Evolutionary conservation across 1,140 invertebrate genomes (phyloP).

Genomic region (Theocolax elegans): DNA sequence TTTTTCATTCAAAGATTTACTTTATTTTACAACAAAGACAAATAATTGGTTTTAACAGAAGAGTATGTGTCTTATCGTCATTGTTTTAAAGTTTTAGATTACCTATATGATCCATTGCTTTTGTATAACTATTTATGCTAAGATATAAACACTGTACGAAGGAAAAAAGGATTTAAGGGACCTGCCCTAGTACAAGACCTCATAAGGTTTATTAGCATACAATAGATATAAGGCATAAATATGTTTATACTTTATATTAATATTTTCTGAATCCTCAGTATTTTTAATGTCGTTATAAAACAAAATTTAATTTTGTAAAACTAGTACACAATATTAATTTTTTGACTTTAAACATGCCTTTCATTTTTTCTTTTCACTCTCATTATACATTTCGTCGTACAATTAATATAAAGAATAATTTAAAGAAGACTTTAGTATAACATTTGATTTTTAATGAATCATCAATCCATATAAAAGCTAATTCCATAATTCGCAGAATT

Average conservation of each 20-base stretch:
- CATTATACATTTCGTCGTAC: conserved; percentile 43
- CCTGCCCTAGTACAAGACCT: conserved; percentile 63
- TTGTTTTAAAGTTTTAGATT: conserved; percentile 56
- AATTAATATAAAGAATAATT: conserved; percentile 42
- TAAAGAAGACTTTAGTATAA: conserved; percentile 47
- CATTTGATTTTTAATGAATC: conserved; percentile 38
- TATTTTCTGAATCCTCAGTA: conserved; percentile 47
- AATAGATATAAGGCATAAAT: conserved; percentile 45
- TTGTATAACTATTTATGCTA: conserved; percentile 59
- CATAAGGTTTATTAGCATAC: conserved; percentile 54
- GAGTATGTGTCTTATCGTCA: conserved; percentile 61
- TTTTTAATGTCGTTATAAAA: conserved; percentile 43
- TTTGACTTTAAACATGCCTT: conserved; percentile 51
- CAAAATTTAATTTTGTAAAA: conserved; percentile 47
- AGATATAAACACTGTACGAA: conserved; percentile 62
- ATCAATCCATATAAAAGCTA: conserved; percentile 18
- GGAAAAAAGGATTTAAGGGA: conserved; percentile 60
- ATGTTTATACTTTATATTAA: conserved; percentile 35
- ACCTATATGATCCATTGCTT: conserved; percentile 57
- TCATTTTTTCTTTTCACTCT: conserved; percentile 52
- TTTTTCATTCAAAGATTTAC: conserved; percentile 60
- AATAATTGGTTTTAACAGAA: conserved; percentile 64
- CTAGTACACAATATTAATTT: conserved; percentile 46
- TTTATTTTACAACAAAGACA: conserved; percentile 65
- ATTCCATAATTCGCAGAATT: conserved; percentile 33